Conservation (phyloP, 2,888 invertebrate genomes). For the Caenorhabditis auriculariae region DNA sequence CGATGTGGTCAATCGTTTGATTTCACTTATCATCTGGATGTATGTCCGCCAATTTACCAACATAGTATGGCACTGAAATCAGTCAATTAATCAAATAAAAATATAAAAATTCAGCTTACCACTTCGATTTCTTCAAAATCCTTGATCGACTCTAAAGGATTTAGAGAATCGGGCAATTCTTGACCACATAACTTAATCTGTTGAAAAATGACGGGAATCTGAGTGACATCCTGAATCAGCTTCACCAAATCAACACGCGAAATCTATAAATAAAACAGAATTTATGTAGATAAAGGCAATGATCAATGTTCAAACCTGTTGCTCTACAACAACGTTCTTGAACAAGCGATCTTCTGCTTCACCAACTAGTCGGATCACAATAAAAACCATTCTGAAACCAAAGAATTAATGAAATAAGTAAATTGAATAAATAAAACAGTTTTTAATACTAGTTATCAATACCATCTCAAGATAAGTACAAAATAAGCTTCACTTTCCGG, state of each 20-base stretch:
- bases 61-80: conserved; percentile 10
- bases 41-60: conserved; percentile 9
- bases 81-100: conserved; percentile 14
- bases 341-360: conserved; percentile 8
- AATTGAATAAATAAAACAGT: conserved; percentile 5
- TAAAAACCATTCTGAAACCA: conserved; percentile 3
- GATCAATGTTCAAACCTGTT: too few species aligned
- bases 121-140: conserved; percentile 8
- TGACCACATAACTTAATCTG: conserved; percentile 4
- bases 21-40: conserved; percentile 20
- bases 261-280: conserved; percentile 6
- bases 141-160: too few species aligned
- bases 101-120: conserved; percentile 11
- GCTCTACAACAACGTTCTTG: conserved; percentile 2
- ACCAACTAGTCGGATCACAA: conserved; percentile 8
- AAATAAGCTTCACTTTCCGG: too few species aligned
- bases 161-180: neutral
- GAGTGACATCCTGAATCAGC: conserved; percentile 1
- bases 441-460: too few species aligned
- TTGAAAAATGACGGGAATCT: conserved; percentile 6
- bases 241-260: conserved; percentile 4
- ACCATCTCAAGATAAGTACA: too few species aligned
- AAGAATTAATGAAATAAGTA: neutral
- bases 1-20: conserved; percentile 17
- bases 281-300: too few species aligned